Base-by-base conservation (phyloP, 35 echinoderm and acorn worm species). In the Ophioderma brevispina region DNA sequence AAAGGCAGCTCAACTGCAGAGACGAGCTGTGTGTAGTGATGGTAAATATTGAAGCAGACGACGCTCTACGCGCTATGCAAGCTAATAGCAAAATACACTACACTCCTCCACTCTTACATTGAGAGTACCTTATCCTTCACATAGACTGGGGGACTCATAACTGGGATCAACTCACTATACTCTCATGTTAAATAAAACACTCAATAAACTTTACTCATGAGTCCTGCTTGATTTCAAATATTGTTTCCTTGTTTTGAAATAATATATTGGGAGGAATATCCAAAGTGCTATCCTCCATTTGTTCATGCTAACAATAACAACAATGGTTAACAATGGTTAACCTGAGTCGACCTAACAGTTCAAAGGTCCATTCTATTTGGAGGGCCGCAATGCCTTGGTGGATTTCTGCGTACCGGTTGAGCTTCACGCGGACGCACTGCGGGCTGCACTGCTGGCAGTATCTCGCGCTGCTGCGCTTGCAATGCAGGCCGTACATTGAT, bases 401-500 rank as follows among this genome's bases (percentile, higher is more conserved):
- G 59, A 70, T 70, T 70, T 70, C 59, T 70, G 17, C 59, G 59
- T 18, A 25, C 28, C 4, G 41, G 41, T 70, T 70, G 59, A 6
- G n/a, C 59, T 70, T 70, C 59, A 70, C 41, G 41, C 4, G 41
- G 41, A 46, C 75, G 41, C 41, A 46, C 41, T 17, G 41, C 41
- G 4, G 59, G 59, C 28, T 70, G 59, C 15, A 70, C n/a, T 3
- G 4, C n/a, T 2, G 15, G 59, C 2, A 15, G 59, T 70, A 13
- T 6, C 59, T 25, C 59, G 25, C 92, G 59, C 59, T 70, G 59
- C 59, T 70, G 59, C 59, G 28, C 59, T 70, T 70, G 59, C 59
- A 25, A 8, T 70, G 59, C 59, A 25, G 59, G 59, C 28, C n/a
- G 59, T 70, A 4, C 59, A 70, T 25, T 30, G n/a, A 70, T 70